These are phyloP conservation scores for Arizona elegans DNA, from an alignment of 2,113 vertebrate genomes.

Conservation along the genomic window DNA sequence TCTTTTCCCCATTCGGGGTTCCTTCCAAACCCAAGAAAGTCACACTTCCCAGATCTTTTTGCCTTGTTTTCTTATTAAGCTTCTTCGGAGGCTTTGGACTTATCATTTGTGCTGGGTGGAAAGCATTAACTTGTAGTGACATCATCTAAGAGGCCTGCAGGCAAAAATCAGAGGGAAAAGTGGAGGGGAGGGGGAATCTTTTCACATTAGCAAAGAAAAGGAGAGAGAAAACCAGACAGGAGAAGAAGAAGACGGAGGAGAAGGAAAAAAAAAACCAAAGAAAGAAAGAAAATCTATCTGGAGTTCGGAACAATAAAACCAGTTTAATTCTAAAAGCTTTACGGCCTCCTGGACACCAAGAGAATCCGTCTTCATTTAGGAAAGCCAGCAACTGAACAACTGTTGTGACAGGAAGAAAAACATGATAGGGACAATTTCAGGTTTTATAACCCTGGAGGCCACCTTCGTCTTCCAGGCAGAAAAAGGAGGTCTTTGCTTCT, in stretches of 20 bases:
- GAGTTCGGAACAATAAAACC: slow-evolving; percentile 47
- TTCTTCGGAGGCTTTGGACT: slow-evolving; percentile 42
- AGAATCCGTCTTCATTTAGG: slow-evolving; percentile 10
- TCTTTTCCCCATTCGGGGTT: neutral
- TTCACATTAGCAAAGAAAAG: slow-evolving; percentile 32
- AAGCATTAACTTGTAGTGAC: slow-evolving; percentile 56
- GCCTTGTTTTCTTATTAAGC: slow-evolving; percentile 26
- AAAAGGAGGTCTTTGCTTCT: neutral
- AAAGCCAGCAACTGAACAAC: neutral
- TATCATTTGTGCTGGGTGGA: slow-evolving; percentile 32
- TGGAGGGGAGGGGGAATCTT: neutral
- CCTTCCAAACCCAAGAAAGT: slow-evolving; percentile 45
- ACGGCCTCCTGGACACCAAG: neutral
- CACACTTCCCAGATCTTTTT: slow-evolving; percentile 44
- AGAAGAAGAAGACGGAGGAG: neutral
- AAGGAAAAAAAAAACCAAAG: neutral
- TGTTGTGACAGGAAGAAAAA: slow-evolving; percentile 45
- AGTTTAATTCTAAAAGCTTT: slow-evolving; percentile 41
- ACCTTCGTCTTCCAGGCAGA: neutral
- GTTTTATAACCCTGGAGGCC: slow-evolving; percentile 20
- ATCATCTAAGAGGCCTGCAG: slow-evolving; percentile 51
- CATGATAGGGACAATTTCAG: neutral
- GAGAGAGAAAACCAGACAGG: neutral
- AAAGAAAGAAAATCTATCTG: slow-evolving; percentile 30
- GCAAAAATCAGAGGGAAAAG: slow-evolving; percentile 11